Base-by-base conservation (phyloP, 2,113 vertebrate genomes). In the Cyprinodon tularosa region DNA sequence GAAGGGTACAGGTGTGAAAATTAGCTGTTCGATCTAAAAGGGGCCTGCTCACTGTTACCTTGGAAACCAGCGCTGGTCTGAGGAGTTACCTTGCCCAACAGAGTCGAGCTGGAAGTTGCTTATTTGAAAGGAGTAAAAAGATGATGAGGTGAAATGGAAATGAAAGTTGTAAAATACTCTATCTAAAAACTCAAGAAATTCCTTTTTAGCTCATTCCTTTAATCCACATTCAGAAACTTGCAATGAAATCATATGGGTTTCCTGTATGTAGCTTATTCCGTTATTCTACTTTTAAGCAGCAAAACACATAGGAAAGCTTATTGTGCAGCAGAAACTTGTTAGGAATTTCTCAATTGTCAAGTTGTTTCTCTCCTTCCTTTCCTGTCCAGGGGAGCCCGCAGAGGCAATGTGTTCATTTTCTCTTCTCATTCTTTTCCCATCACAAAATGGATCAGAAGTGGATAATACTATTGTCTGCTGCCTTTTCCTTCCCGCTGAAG, bases 21-120 rank as follows among this genome's bases (percentile, higher is more conserved):
- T 86, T 82, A 86, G 74, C 80, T 74, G 62, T 82, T 83, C 17
- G 38, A 83, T 72, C 77, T 80, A 74, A 84, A 79, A 69, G 72
- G 80, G 64, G 72, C 17, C 61, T 5, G 1, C 75, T 84, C 40
- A 2, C 86, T 78, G 91, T 92, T 92, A 76, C 91, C 90, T 80
- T 88, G 91, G 86, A 87, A 86, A 91, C 90, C 79, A 74, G 71
- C 65, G 71, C 63, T 59, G 82, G 66, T 77, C 72, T 81, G 75
- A 71, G 44, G 79, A 82, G 65, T 47, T 83, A 84, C 66, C 75
- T 88, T 72, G 61, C 75, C 80, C 69, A 40, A 66, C 3, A 75
- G 70, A 82, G 60, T 74, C 79, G 69, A 67, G 63, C 83, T 71
- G 48, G 82, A 83, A 84, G 70, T 85, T 74, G 3, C 36, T 48